phyloP scores from a whole-genome alignment of 1,140 invertebrate genomes.

The Lepidurus packardi region DNA sequence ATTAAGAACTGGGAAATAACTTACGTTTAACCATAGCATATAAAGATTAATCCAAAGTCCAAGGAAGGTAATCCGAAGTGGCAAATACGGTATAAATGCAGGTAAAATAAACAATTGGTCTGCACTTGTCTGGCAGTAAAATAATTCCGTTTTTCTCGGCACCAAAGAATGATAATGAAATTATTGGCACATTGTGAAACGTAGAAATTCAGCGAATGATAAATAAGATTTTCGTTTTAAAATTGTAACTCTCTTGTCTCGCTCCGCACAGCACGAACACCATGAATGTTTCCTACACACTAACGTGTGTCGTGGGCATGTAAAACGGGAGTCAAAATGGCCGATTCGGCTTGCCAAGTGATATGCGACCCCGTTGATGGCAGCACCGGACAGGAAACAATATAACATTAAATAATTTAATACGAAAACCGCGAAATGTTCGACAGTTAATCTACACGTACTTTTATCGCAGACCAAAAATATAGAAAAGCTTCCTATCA shows the following conservation, averaged over 20 bases:
- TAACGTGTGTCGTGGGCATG: not conserved
- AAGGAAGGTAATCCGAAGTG: not conserved
- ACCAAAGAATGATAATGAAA: not conserved
- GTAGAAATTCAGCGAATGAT: too few species aligned
- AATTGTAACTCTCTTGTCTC: not conserved
- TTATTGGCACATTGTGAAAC: not conserved
- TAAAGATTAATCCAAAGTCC: not conserved
- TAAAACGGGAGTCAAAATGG: slow-evolving; percentile 12
- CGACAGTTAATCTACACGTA: too few species aligned
- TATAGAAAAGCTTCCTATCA: too few species aligned
- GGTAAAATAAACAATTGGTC: not conserved
- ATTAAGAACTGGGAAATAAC: not conserved
- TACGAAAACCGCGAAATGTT: not conserved
- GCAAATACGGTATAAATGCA: not conserved
- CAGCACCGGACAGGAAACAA: not conserved
- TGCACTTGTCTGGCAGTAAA: not conserved
- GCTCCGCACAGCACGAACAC: not conserved
- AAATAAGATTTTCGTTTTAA: not conserved
- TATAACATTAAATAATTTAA: not conserved
- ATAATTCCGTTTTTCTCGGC: not conserved
- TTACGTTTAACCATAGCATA: slow-evolving; percentile 15
- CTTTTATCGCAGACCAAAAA: too few species aligned
- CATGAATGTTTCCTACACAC: not conserved
- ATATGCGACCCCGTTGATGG: not conserved
- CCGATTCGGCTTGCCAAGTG: not conserved